Percentiles rank a stretch among this genome's conserved stretches.
These are phyloP conservation scores for Lasius fuliginosus DNA, from an alignment of 2,888 invertebrate species.

Conservation along the genomic window DNA sequence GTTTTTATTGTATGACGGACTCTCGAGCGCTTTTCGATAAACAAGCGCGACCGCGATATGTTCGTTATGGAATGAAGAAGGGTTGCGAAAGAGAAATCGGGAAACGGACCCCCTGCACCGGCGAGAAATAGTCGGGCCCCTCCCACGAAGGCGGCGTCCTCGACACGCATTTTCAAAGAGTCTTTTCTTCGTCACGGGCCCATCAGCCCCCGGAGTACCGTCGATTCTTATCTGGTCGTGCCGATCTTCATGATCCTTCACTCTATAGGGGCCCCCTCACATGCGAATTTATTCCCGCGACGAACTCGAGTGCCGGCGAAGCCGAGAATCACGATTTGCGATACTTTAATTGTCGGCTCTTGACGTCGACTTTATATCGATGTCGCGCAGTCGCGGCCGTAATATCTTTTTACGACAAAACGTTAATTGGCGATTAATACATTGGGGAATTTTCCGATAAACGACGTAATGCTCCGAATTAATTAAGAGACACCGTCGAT, in stretches of 20 bases:
- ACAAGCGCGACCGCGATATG: constrained; percentile 30
- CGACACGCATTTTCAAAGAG: constrained; percentile 82
- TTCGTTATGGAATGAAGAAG: constrained; percentile 53
- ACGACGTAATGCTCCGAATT: constrained; percentile 35
- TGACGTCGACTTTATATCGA: constrained; percentile 53
- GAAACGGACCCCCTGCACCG: constrained; percentile 61
- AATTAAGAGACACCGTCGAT: constrained; percentile 34
- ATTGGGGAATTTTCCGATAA: constrained; percentile 33
- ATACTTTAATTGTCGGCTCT: constrained; percentile 43
- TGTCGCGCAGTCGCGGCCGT: constrained; percentile 30
- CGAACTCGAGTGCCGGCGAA: constrained; percentile 30
- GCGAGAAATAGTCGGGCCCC: constrained; percentile 74
- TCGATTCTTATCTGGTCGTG: constrained; percentile 75
- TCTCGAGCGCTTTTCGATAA: constrained; percentile 57
- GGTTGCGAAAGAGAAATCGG: constrained; percentile 78
- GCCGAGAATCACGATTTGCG: constrained; percentile 54
- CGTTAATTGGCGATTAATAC: constrained; percentile 50
- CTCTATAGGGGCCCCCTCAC: constrained; percentile 61
- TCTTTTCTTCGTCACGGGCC: constrained; percentile 78
- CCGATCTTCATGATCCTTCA: constrained; percentile 76
- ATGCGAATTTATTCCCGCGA: constrained; percentile 69
- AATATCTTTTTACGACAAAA: constrained; percentile 59
- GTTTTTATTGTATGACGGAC: constrained; percentile 44
- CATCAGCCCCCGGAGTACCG: constrained; percentile 75
- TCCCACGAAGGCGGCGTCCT: constrained; percentile 80